Conservation (phyloP, 2,113 vertebrate species). For the Mus spicilegus region DNA sequence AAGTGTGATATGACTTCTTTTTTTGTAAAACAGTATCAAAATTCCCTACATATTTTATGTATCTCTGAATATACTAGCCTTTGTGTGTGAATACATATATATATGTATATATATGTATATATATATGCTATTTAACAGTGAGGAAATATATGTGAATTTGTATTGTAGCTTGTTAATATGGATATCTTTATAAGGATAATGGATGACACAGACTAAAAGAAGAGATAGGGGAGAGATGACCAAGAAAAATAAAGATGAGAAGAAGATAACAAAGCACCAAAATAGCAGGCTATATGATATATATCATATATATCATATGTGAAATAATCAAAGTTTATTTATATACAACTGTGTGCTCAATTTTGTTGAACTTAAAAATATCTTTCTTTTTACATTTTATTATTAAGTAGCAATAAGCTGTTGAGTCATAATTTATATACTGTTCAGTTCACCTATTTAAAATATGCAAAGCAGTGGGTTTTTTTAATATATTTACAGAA, state of each 20-base stretch:
- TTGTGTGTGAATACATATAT: neutral
- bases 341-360: neutral
- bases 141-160: neutral
- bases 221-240: neutral
- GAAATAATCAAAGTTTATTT: neutral
- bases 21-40: neutral
- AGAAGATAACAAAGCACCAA: neutral
- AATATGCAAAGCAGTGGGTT: neutral
- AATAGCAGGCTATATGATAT: neutral
- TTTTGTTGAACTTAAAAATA: neutral
- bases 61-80: neutral
- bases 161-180: conserved; percentile 29
- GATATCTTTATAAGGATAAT: neutral
- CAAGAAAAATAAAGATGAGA: conserved; percentile 8
- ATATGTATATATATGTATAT: neutral
- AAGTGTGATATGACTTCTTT: neutral
- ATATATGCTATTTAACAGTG: conserved; percentile 4
- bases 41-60: neutral
- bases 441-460: conserved; percentile 3
- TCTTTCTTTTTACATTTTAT: neutral
- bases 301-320: neutral
- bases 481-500: neutral
- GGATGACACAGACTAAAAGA: neutral
- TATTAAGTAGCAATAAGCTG: neutral
- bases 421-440: conserved; percentile 5